Base-by-base conservation (phyloP, 2,888 invertebrate genomes). In the Heliconius aoede region DNA sequence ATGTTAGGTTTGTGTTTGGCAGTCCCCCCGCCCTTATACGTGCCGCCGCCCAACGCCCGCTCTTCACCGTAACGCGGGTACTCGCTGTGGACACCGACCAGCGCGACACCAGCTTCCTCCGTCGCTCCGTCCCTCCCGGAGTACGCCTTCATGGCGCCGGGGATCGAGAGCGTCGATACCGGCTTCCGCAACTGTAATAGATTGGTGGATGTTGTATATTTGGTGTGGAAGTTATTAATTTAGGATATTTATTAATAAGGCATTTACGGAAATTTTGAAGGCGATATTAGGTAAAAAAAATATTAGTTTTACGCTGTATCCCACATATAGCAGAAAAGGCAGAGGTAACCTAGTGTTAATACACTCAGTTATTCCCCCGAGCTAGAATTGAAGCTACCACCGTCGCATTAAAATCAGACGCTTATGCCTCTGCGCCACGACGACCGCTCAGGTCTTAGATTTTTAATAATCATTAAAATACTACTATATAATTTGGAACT, bases 101-200 rank as follows among this genome's bases (percentile, higher is more conserved):
- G 96, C 86, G 98, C 98, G 88, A 98, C 97, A 88, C 97, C 97
- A 86, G 98, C 97, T 91, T 98, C 98, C 92, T 98, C 98, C 88
- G 93, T 92, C 84, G 93, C 92, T 84, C 95, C 93, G 89, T 94
- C 95, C 93, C 95, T 92, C 93, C 95, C 95, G 93, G 96, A 92
- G 90, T 95, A 95, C 89, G 95, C 95, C 96, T 97, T 98, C 96
- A 97, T 97, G 94, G 97, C 98, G 94, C 98, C 98, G 92, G 99
- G 98, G 95, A 99, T 98, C 95, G 99, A 99, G 93, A 98, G 97
- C 93, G 98, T 98, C 95, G 99, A 99, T 94, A 97, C 97, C 95
- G 99, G 99, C 96, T 99, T 99, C 95, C 98, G 98, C 95, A 99
- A 97, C 98, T 98, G 96, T 80, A 96, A 96, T 69, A 69, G 24